These are phyloP conservation scores for Glandiceps talaboti DNA, from an alignment of 53 echinoderm and acorn worm genomes.

Conservation along the genomic window DNA sequence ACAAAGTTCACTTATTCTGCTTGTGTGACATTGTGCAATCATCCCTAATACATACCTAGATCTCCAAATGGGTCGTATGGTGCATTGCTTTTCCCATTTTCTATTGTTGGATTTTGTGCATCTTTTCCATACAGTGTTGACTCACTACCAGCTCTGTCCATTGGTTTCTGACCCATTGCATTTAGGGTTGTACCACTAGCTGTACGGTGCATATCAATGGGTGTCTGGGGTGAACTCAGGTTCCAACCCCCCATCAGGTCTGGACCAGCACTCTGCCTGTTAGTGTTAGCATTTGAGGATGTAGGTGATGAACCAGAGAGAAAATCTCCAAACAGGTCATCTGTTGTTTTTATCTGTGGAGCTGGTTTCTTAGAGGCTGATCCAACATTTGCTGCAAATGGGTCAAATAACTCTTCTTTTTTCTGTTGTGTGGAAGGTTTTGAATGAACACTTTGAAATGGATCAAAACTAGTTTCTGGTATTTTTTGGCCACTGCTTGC, in stretches of 20 bases:
- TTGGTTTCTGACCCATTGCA: background rate
- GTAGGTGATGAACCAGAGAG: slow-evolving; percentile 23
- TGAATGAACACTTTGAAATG: slow-evolving; percentile 29
- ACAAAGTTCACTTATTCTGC: too few species aligned
- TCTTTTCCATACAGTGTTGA: background rate
- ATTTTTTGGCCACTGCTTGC: too few species aligned
- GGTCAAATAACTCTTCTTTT: slow-evolving; percentile 39
- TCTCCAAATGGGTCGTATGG: slow-evolving; percentile 72
- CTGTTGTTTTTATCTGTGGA: slow-evolving; percentile 44
- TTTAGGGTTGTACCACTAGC: background rate
- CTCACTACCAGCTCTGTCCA: background rate
- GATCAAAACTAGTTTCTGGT: slow-evolving; percentile 41
- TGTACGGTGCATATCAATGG: background rate
- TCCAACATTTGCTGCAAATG: slow-evolving; percentile 26
- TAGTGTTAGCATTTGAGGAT: slow-evolving; percentile 10
- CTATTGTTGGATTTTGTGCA: background rate
- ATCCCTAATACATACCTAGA: slow-evolving; percentile 64
- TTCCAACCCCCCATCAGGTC: slow-evolving; percentile 69
- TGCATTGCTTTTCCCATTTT: background rate
- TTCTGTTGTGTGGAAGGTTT: slow-evolving; percentile 11
- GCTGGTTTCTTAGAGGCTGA: slow-evolving; percentile 21
- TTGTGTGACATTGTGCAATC: too few species aligned
- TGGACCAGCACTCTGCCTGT: slow-evolving; percentile 78
- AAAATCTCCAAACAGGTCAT: slow-evolving; percentile 51
- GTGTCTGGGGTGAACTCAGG: background rate